A percentile compares a stretch with the other conserved stretches of the same genome.
These are phyloP conservation scores for Tachyglossus aculeatus DNA, from an alignment of 2,797 vertebrate species.

Conservation along the genomic window DNA sequence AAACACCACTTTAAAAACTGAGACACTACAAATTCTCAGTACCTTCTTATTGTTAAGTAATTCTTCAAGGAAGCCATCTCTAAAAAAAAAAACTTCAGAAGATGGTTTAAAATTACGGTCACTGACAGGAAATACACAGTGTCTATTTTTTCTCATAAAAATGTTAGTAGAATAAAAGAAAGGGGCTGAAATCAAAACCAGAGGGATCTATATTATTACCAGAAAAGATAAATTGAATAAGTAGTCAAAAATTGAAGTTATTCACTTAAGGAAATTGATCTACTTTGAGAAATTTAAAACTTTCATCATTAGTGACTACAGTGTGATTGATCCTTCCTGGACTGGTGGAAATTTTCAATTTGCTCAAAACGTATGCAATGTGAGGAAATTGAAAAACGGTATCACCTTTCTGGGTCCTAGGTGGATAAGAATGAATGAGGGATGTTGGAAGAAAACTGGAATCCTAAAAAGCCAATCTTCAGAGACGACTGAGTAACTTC, in stretches of 20 bases:
- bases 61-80: neutral
- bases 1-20: neutral
- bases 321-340: too few relatives aligned
- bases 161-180: neutral
- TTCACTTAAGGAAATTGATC: constrained; percentile 23
- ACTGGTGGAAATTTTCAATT: constrained; percentile 51
- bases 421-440: constrained; percentile 17
- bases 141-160: neutral
- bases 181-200: neutral
- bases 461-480: neutral
- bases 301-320: constrained; percentile 61
- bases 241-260: constrained; percentile 39
- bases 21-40: too few relatives aligned
- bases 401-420: constrained; percentile 54
- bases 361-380: constrained; percentile 44
- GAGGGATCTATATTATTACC: neutral
- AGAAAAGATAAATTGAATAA: neutral
- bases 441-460: neutral
- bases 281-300: constrained; percentile 51
- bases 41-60: neutral
- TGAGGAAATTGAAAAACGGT: constrained; percentile 62
- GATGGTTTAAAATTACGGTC: neutral
- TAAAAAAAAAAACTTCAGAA: neutral
- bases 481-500: constrained; percentile 23
- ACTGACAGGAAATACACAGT: neutral